Conservation (phyloP, 2,888 invertebrate species). For the Meliscaeva auricollis region DNA sequence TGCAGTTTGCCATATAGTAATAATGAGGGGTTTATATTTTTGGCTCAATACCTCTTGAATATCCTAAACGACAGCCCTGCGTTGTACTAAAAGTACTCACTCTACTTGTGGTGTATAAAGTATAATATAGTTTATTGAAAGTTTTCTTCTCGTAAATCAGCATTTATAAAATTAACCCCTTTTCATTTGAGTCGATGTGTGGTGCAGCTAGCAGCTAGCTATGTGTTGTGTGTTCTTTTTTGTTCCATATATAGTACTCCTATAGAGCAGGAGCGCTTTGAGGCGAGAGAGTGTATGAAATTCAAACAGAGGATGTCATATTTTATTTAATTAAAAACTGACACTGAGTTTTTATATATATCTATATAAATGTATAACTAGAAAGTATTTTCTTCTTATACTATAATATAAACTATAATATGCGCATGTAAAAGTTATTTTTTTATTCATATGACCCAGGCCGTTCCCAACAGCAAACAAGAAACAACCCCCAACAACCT, state of each 20-base stretch:
- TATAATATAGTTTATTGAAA: constrained; percentile 70
- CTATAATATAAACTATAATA: constrained; percentile 25
- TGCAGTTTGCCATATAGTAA: no score
- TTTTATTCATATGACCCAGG: constrained; percentile 44
- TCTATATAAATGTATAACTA: constrained; percentile 1
- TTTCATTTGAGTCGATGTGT: constrained; percentile 69
- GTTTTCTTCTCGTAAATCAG: constrained; percentile 77
- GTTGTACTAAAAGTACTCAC: constrained; percentile 26
- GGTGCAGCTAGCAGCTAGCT: neutral
- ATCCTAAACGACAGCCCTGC: neutral
- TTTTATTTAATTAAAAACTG: constrained; percentile 75
- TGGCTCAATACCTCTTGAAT: neutral
- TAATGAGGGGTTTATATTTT: no score
- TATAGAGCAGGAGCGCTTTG: constrained; percentile 4
- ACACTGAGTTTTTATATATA: constrained; percentile 48
- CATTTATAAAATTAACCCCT: constrained; percentile 78
- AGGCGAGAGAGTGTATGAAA: constrained; percentile 44
- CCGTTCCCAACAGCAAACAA: constrained; percentile 3
- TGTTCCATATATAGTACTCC: neutral
- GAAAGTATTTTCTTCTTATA: constrained; percentile 32
- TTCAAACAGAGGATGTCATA: constrained; percentile 69
- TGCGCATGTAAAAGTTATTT: constrained; percentile 48
- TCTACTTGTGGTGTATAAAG: constrained; percentile 53
- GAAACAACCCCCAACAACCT: constrained; percentile 13
- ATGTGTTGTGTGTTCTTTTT: constrained; percentile 9